Evolutionary conservation across 2,888 invertebrate species (phyloP).

Genomic region (Ceramica pisi): DNA sequence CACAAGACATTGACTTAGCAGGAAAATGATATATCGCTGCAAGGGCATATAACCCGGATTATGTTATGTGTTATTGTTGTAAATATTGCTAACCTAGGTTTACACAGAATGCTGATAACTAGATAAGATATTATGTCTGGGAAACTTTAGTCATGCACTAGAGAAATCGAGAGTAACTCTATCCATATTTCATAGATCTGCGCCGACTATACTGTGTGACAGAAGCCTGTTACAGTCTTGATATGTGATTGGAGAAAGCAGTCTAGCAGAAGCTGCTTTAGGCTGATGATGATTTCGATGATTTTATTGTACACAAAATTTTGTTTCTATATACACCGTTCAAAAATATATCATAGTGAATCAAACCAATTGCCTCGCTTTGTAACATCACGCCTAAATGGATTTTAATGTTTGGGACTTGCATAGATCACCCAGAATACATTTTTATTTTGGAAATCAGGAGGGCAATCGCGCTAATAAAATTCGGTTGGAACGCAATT

Average conservation of each 20-base stretch:
- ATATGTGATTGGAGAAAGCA: too few species aligned
- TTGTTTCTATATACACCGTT: too few species aligned
- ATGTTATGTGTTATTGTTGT: neutral
- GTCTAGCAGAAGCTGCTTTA: too few species aligned
- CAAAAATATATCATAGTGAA: too few species aligned
- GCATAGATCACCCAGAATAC: neutral
- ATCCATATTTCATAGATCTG: neutral
- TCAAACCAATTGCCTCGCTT: too few species aligned
- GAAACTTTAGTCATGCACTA: neutral
- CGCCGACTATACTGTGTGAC: neutral
- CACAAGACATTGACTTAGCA: neutral
- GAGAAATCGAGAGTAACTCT: conserved; percentile 3
- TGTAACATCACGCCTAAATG: neutral
- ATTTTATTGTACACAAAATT: too few species aligned
- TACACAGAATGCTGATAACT: neutral
- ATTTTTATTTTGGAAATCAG: neutral
- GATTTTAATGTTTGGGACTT: neutral
- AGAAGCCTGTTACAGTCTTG: too few species aligned
- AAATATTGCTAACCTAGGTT: neutral
- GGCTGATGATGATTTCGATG: too few species aligned
- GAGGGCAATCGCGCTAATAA: too few species aligned
- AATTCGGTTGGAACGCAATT: too few species aligned
- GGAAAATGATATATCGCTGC: conserved; percentile 11
- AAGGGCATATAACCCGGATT: conserved; percentile 22
- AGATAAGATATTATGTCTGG: neutral